Conservation (phyloP, 2,113 vertebrate genomes). For the Plotosus lineatus region DNA sequence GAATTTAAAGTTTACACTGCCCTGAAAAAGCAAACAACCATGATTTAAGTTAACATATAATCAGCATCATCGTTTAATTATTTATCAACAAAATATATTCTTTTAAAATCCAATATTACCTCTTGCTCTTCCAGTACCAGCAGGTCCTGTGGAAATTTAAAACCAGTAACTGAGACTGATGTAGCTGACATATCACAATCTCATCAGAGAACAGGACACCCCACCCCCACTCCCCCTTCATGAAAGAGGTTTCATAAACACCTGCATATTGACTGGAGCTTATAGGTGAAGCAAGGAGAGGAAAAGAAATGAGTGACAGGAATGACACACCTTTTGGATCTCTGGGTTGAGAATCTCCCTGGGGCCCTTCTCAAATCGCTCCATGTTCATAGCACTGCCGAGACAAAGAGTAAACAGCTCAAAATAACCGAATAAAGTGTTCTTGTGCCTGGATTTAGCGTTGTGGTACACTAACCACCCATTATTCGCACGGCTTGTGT, state of each 20-base stretch:
- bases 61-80: background rate
- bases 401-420: background rate
- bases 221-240: too few species aligned
- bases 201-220: background rate
- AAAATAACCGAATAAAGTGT: slow-evolving; percentile 13
- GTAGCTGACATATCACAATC: too few species aligned
- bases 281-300: background rate
- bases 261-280: slow-evolving; percentile 2
- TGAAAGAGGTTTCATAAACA: background rate
- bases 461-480: too few species aligned
- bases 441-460: background rate
- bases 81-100: background rate
- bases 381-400: slow-evolving; percentile 94
- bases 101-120: slow-evolving; percentile 64
- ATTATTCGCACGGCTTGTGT: too few species aligned
- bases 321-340: slow-evolving; percentile 89
- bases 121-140: slow-evolving; percentile 98
- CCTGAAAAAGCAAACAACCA: slow-evolving; percentile 70
- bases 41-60: background rate
- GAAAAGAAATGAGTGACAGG: background rate
- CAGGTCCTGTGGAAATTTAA: slow-evolving; percentile 83
- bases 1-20: slow-evolving; percentile 99
- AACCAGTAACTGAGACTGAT: slow-evolving; percentile 6
- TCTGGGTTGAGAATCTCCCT: slow-evolving; percentile 95
- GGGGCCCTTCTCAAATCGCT: slow-evolving; percentile 95